Conservation (phyloP, 1,140 invertebrate genomes). For the Platyscapa corneri region DNA sequence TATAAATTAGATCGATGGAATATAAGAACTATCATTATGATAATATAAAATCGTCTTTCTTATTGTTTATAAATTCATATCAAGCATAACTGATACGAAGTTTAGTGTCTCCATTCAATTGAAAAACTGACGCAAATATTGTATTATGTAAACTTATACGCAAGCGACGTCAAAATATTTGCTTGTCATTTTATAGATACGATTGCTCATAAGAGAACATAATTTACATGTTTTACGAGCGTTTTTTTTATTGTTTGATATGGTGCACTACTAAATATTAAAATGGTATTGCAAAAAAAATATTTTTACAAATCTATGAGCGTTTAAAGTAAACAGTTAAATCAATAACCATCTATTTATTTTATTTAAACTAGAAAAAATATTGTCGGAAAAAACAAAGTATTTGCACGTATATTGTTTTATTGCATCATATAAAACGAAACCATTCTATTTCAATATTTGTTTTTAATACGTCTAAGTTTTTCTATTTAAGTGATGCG, state of each 20-base stretch:
- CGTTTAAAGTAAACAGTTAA: too few relatives aligned
- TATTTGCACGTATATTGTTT: background rate
- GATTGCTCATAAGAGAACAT: background rate
- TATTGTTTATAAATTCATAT: background rate
- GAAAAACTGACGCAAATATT: background rate
- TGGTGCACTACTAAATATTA: background rate
- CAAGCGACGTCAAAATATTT: background rate
- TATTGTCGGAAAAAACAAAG: too few relatives aligned
- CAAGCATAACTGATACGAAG: background rate
- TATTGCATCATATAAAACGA: background rate
- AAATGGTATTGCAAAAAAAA: background rate
- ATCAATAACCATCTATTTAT: too few relatives aligned
- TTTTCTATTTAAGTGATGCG: background rate
- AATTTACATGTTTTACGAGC: background rate
- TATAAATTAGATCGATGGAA: background rate
- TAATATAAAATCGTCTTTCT: background rate
- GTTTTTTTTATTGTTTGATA: background rate
- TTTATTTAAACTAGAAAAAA: too few relatives aligned
- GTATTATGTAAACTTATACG: background rate
- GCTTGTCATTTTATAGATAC: background rate
- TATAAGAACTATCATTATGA: background rate
- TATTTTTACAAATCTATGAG: too few relatives aligned
- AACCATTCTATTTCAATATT: background rate
- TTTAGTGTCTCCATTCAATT: background rate
- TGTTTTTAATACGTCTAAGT: background rate